Conservation (phyloP, 2,888 invertebrate species). For the Eupithecia exiguata region DNA sequence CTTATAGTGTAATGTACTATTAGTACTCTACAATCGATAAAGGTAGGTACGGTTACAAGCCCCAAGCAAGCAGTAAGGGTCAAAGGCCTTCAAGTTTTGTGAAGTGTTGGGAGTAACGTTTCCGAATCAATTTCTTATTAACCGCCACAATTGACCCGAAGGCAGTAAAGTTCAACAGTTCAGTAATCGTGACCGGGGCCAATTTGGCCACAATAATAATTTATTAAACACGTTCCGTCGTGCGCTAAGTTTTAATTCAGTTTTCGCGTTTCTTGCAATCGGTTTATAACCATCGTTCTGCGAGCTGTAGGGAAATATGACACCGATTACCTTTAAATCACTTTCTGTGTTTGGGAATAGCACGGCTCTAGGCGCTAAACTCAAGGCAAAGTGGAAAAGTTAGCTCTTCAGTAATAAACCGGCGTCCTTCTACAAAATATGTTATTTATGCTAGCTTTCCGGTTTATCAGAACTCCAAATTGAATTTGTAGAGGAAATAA, state of each 20-base stretch:
- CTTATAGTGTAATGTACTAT: not conserved
- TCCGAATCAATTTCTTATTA: slow-evolving; percentile 14
- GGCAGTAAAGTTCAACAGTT: slow-evolving; percentile 35
- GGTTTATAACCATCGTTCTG: slow-evolving; percentile 38
- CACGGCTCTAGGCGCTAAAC: not conserved
- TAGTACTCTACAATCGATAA: not conserved
- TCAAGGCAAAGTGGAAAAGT: not conserved
- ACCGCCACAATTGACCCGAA: slow-evolving; percentile 23
- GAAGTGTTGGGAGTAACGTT: slow-evolving; percentile 5
- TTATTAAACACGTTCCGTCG: slow-evolving; percentile 44
- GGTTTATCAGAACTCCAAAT: not conserved
- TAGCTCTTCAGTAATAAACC: not conserved
- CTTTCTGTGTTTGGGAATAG: slow-evolving; percentile 23
- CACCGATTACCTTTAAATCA: slow-evolving; percentile 30
- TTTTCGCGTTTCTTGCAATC: slow-evolving; percentile 47
- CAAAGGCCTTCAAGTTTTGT: not conserved
- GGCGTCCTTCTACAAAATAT: not conserved
- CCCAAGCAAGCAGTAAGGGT: not conserved
- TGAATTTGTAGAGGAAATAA: not conserved
- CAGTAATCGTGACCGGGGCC: slow-evolving; percentile 40
- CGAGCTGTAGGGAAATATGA: slow-evolving; percentile 30
- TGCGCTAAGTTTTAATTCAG: slow-evolving; percentile 53
- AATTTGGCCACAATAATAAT: slow-evolving; percentile 51
- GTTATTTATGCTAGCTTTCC: not conserved
- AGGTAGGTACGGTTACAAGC: not conserved